Conservation (phyloP, 2,113 vertebrate genomes). For the Urocitellus parryii region DNA sequence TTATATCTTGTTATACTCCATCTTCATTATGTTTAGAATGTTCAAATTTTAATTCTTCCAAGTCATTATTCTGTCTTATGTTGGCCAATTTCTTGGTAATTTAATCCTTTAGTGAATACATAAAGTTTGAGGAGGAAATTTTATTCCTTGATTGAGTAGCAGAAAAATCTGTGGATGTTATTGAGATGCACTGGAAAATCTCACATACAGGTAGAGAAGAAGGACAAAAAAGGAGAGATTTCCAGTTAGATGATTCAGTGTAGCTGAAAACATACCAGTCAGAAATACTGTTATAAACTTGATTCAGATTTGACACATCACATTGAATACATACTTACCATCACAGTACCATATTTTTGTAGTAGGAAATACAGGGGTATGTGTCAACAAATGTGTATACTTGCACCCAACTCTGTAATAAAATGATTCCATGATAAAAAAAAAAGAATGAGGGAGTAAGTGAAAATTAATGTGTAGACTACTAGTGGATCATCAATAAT, state of each 20-base stretch:
- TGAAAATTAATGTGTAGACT: background rate
- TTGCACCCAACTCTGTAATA: background rate
- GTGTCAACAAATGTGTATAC: background rate
- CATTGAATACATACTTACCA: background rate
- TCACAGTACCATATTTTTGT: background rate
- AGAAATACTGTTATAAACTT: background rate
- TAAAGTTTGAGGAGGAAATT: background rate
- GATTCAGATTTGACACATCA: background rate
- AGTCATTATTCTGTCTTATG: background rate
- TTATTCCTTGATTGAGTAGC: background rate
- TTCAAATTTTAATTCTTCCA: background rate
- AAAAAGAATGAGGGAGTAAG: background rate
- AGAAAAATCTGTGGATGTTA: background rate
- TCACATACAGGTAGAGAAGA: background rate
- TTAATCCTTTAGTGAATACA: background rate
- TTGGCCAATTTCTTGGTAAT: background rate
- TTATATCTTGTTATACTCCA: accelerated
- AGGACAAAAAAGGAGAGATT: background rate
- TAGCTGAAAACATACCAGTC: accelerated
- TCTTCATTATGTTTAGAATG: background rate
- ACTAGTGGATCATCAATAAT: background rate
- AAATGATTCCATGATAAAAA: background rate
- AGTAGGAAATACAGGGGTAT: background rate
- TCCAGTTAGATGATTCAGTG: background rate
- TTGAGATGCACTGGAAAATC: background rate